A percentile compares a stretch with the other conserved stretches of the same genome.
These are phyloP conservation scores for Epinotia brunnichana DNA, from an alignment of 2,888 invertebrate genomes.

Conservation along the genomic window DNA sequence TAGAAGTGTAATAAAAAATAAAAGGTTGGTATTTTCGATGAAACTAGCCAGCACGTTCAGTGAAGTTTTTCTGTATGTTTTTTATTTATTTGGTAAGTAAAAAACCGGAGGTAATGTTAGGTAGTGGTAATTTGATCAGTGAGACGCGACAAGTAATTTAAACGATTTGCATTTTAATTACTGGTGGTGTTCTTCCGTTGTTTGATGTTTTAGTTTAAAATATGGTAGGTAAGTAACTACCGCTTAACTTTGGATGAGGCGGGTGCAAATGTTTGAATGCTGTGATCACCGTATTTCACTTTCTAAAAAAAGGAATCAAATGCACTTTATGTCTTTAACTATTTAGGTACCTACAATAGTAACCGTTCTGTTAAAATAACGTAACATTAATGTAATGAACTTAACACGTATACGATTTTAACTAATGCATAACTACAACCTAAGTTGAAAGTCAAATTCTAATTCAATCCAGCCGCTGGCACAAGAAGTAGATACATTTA, in stretches of 20 bases:
- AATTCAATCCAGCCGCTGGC: neutral
- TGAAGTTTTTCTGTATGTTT: slow-evolving; percentile 6
- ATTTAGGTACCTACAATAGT: too few relatives aligned
- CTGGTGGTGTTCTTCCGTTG: neutral
- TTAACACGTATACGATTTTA: too few relatives aligned
- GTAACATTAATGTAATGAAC: too few relatives aligned
- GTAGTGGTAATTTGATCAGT: neutral
- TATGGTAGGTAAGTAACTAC: neutral
- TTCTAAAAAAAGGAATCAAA: too few relatives aligned
- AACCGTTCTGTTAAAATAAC: too few relatives aligned
- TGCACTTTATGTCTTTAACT: too few relatives aligned
- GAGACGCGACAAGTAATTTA: slow-evolving; percentile 11
- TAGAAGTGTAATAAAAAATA: slow-evolving; percentile 51
- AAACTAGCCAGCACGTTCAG: slow-evolving; percentile 42
- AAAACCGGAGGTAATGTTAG: neutral
- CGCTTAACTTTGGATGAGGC: too few relatives aligned
- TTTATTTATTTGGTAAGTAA: neutral
- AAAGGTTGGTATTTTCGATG: slow-evolving; percentile 48
- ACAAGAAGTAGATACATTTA: neutral
- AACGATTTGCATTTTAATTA: slow-evolving; percentile 15
- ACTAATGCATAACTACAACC: too few relatives aligned
- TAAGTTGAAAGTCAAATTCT: too few relatives aligned
- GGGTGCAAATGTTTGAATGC: too few relatives aligned
- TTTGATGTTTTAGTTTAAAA: neutral
- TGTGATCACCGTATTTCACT: too few relatives aligned